A percentile compares a stretch with the other conserved stretches of the same genome.
Evolutionary conservation across 2,113 vertebrate species (phyloP).

Genomic region (Prochilodus magdalenae): DNA sequence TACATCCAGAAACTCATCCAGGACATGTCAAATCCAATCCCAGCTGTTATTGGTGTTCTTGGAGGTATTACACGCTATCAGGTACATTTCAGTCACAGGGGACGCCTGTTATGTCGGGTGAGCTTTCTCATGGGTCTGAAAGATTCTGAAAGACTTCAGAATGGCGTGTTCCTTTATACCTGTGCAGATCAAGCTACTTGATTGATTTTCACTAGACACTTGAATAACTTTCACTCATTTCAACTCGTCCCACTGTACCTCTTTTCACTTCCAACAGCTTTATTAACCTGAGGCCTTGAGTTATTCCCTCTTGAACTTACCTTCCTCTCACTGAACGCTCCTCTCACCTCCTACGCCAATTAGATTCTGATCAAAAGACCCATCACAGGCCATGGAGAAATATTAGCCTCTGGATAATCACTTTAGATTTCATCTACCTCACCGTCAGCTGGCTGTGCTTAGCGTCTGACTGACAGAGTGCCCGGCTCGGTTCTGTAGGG

Average conservation of each 20-base stretch:
- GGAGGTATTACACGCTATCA: no score
- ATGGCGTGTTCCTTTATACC: not conserved
- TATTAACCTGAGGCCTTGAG: not conserved
- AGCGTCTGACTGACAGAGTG: not conserved
- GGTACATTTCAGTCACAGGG: no score
- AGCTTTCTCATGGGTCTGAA: no score
- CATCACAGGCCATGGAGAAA: not conserved
- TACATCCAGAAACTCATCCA: no score
- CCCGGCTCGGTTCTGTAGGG: not conserved
- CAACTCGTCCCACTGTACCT: not conserved
- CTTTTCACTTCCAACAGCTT: not conserved
- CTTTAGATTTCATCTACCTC: not conserved
- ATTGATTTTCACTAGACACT: not conserved
- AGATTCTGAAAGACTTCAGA: no score
- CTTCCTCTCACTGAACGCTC: not conserved
- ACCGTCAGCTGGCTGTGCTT: not conserved
- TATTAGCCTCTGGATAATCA: not conserved
- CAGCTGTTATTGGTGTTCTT: no score
- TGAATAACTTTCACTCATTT: not conserved
- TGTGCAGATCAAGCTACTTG: not conserved
- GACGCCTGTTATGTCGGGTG: no score
- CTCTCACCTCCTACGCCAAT: not conserved
- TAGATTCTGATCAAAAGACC: not conserved
- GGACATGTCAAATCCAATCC: no score
- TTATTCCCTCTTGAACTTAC: not conserved